These are phyloP conservation scores for Labeo catla DNA, from an alignment of 2,113 vertebrate species.

Conservation along the genomic window DNA sequence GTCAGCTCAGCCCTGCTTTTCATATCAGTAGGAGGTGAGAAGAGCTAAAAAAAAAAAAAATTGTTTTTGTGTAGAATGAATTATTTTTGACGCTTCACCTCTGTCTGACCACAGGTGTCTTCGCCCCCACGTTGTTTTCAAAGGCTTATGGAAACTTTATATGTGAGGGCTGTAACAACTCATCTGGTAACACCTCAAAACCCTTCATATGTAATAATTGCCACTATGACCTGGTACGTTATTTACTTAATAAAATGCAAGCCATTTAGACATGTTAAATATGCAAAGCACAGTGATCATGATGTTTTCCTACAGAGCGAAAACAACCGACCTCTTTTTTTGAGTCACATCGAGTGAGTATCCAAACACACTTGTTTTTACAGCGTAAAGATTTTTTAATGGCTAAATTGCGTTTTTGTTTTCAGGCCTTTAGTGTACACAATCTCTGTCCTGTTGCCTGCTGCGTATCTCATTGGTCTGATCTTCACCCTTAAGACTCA, in stretches of 20 bases:
- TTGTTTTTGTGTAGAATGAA: background rate
- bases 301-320: constrained; percentile 66
- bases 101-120: constrained; percentile 76
- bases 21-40: constrained; percentile 86
- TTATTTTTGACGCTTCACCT: background rate
- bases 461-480: constrained; percentile 83
- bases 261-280: background rate
- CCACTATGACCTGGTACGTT: constrained; percentile 83
- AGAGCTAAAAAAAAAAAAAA: background rate
- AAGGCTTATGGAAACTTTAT: constrained; percentile 86
- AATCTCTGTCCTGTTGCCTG: constrained; percentile 79
- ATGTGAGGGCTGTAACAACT: constrained; percentile 81
- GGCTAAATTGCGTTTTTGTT: background rate
- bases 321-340: constrained; percentile 77
- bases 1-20: constrained; percentile 88
- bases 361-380: background rate
- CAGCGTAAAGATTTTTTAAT: background rate
- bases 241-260: background rate
- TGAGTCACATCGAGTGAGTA: constrained; percentile 88
- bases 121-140: constrained; percentile 88
- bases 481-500: constrained; percentile 88
- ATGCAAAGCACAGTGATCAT: background rate
- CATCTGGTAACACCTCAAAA: constrained; percentile 72
- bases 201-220: constrained; percentile 84
- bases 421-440: constrained; percentile 81